Percentiles rank a stretch among this genome's conserved stretches.
These are phyloP conservation scores for Sphenodon punctatus DNA, from an alignment of 2,797 vertebrate genomes.

Conservation along the genomic window DNA sequence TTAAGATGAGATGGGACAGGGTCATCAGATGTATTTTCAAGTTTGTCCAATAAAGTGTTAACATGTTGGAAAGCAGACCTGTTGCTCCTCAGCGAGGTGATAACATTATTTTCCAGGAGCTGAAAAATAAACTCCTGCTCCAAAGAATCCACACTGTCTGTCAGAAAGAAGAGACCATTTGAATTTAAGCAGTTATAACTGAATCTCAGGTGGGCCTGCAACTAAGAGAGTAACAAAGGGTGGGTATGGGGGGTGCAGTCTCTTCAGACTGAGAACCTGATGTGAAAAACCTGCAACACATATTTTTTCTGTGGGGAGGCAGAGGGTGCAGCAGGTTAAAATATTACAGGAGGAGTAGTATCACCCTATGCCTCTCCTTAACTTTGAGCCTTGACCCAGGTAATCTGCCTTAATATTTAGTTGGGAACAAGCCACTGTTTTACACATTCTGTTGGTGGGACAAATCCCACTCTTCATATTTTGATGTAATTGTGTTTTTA, in stretches of 20 bases:
- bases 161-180: not conserved
- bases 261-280: not conserved
- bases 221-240: not conserved
- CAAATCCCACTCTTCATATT: too few relatives aligned
- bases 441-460: too few relatives aligned
- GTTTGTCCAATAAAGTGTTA: not conserved
- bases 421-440: too few relatives aligned
- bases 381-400: too few relatives aligned
- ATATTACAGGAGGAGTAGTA: too few relatives aligned
- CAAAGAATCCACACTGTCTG: not conserved
- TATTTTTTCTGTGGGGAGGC: too few relatives aligned
- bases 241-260: not conserved
- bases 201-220: not conserved
- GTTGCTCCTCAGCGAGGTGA: conserved; percentile 2
- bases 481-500: too few relatives aligned
- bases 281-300: too few relatives aligned
- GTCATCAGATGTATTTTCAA: not conserved
- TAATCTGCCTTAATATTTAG: too few relatives aligned
- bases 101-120: not conserved
- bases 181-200: not conserved
- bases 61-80: not conserved
- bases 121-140: not conserved
- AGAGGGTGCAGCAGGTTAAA: too few relatives aligned
- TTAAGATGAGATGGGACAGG: not conserved
- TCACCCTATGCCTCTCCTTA: too few relatives aligned